Conservation (phyloP, 2,888 invertebrate species). For the Cantharis lateralis region DNA sequence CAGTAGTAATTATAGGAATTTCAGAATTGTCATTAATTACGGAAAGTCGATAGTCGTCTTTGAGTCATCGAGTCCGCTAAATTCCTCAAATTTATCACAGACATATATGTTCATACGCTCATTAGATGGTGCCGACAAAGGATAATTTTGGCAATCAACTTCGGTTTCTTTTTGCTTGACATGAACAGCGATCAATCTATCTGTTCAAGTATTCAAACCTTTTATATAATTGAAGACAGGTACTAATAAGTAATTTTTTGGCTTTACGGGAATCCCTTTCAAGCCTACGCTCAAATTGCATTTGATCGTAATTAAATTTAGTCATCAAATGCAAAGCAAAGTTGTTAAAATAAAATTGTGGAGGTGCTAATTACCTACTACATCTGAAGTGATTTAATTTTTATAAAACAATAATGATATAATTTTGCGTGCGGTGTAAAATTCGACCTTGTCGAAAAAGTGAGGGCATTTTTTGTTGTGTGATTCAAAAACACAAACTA, state of each 20-base stretch:
- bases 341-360: neutral
- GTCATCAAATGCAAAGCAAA: neutral
- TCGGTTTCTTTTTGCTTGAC: constrained; percentile 43
- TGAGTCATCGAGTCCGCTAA: constrained; percentile 19
- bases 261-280: neutral
- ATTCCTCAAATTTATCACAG: constrained; percentile 45
- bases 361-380: neutral
- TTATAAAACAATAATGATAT: constrained; percentile 7
- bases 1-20: constrained; percentile 4
- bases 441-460: neutral
- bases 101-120: constrained; percentile 48
- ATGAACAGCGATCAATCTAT: constrained; percentile 44
- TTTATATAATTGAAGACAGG: constrained; percentile 29
- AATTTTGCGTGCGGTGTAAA: constrained; percentile 1
- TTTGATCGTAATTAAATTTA: neutral
- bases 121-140: constrained; percentile 51
- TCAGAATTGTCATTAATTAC: constrained; percentile 11
- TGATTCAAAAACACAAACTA: neutral
- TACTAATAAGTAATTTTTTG: constrained; percentile 29
- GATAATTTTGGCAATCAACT: constrained; percentile 50
- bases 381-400: neutral
- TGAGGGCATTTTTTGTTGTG: neutral
- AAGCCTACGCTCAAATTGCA: neutral
- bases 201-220: constrained; percentile 35
- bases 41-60: constrained; percentile 14